Base-by-base conservation (phyloP, 2,113 vertebrate genomes). In the Amazona guildingii region DNA sequence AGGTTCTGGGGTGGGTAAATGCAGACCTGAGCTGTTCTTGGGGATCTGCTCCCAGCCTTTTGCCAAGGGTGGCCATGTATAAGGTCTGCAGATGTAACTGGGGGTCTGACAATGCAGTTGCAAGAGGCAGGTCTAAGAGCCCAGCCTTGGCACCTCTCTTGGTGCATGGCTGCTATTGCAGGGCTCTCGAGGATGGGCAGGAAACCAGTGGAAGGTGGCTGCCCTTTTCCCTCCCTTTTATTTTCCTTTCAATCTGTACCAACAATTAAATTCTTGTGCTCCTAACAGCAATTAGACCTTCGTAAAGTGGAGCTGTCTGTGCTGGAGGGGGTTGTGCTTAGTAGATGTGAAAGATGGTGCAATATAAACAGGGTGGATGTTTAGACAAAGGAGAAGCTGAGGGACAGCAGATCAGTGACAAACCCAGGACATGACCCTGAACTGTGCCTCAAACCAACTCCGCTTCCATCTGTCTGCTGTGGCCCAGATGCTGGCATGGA, bases 261-360 rank as follows among this genome's bases (percentile, higher is more conserved):
- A 35, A 20, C 2, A 0, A 13, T n/a, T 67, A 37, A 14, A 3
- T 31, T n/a, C 79, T 33, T 48, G 29, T 0, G 4, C 11, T 55
- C 35, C 54, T 39, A 51, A 24, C 17, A 19, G 59, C 2, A 0
- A 21, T 25, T 5, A 18, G 24, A 2, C 20, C 13, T 5, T 15
- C 37, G 23, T 33, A 13, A 75, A 3, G 19, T 2, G 67, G 81
- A 74, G 77, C 77, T 62, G 2, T 7, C 72, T 2, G 0, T 27
- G 61, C 27, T 10, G 43, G 41, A 31, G 24, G 15, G 41, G 20
- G 17, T 13, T 0, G 61, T 1, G 3, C 2, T 66, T 31, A 8
- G 54, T 0, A 11, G 43, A 4, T 61, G 39, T 46, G 74, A 43
- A 25, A 61, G 86, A 10, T 48, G 86, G 80, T 75, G 10, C 41